Evolutionary conservation across 64 coral and sea anemone genomes (phyloP).

Genomic region (Trachythela sp.): DNA sequence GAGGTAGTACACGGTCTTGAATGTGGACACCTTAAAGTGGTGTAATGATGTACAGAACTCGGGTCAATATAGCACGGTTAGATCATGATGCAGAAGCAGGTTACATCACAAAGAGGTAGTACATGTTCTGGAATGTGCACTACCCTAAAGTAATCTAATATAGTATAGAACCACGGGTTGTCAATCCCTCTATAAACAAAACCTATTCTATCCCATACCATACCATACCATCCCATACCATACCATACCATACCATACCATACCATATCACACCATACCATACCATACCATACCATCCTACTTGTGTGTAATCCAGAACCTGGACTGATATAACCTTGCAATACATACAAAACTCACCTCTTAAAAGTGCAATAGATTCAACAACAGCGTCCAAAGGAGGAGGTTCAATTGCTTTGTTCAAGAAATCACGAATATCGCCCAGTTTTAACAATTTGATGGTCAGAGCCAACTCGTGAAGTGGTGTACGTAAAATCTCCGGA

Average conservation of each 20-base stretch:
- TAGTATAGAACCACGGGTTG: no score
- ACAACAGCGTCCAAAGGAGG: constrained; percentile 94
- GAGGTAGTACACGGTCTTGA: no score
- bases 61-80: no score
- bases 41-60: no score
- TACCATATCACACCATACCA: not conserved
- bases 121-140: no score
- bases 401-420: constrained; percentile 96
- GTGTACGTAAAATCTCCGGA: constrained; percentile 88
- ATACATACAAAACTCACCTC: constrained; percentile 40
- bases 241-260: not conserved
- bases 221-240: not conserved
- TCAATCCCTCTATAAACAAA: no score
- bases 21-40: no score
- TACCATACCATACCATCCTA: not conserved
- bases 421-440: constrained; percentile 84
- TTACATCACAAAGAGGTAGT: no score
- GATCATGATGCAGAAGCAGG: no score
- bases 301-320: no score
- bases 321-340: not conserved
- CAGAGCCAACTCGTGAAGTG: constrained; percentile 86
- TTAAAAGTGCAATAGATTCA: constrained; percentile 87
- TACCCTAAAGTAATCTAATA: no score
- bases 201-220: not conserved
- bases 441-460: constrained; percentile 89